Conservation (phyloP, 1,140 invertebrate genomes). For the Drosophila saltans region DNA sequence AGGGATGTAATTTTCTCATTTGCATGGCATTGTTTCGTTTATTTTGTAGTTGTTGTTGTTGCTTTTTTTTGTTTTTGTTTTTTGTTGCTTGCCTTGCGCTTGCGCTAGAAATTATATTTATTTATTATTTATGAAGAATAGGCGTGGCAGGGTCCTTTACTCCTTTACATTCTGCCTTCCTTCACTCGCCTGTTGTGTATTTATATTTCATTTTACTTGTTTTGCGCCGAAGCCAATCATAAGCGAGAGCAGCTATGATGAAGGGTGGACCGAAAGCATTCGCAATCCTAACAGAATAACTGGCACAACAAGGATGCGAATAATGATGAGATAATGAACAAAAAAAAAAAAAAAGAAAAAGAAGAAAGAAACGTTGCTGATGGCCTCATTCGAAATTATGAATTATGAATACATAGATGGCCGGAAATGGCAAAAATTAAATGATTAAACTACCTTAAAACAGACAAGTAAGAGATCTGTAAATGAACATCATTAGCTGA, state of each 20-base stretch:
- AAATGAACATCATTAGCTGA: too few species aligned
- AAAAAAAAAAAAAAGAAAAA: not conserved
- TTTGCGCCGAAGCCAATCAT: slow-evolving; percentile 80
- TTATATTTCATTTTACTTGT: slow-evolving; percentile 76
- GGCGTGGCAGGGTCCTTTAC: slow-evolving; percentile 59
- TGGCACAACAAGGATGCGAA: slow-evolving; percentile 20
- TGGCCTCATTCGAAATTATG: slow-evolving; percentile 74
- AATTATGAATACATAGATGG: not conserved
- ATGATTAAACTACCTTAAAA: too few species aligned
- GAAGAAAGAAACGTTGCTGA: slow-evolving; percentile 35
- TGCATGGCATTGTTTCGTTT: slow-evolving; percentile 66
- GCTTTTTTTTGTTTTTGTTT: slow-evolving; percentile 37
- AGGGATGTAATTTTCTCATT: slow-evolving; percentile 83
- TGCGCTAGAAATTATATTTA: slow-evolving; percentile 79
- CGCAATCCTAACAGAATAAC: slow-evolving; percentile 24
- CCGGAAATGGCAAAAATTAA: too few species aligned
- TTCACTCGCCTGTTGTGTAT: slow-evolving; percentile 37
- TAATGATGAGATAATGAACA: slow-evolving; percentile 42
- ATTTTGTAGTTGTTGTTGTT: slow-evolving; percentile 57
- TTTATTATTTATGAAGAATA: slow-evolving; percentile 79
- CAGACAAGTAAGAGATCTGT: not conserved
- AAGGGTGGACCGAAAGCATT: slow-evolving; percentile 53
- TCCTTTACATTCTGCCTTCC: slow-evolving; percentile 1
- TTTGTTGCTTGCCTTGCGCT: slow-evolving; percentile 68
- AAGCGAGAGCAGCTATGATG: slow-evolving; percentile 63